Base-by-base conservation (phyloP, 1,140 invertebrate genomes). In the Neomicropteryx cornuta region DNA sequence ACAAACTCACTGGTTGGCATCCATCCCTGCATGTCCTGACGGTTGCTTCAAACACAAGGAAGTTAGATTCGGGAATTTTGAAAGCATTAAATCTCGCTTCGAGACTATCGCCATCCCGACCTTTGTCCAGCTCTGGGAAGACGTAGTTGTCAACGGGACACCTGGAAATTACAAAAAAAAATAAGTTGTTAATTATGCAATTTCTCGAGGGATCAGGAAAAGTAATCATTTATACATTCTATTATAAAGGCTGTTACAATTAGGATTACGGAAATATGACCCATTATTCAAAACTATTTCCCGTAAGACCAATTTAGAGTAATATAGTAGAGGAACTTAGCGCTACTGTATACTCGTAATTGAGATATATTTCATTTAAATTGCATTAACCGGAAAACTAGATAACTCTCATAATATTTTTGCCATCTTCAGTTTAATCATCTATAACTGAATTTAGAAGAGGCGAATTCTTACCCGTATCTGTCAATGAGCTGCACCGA, bases 11-110 rank as follows among this genome's bases (percentile, higher is more conserved):
- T 22, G 89, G 87, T 56, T 89, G 85, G 59, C 89, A 93, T 1
- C 87, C 87, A 41, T 89, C 85, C 30, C 87, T 65, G 49, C 89
- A 93, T 0, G 87, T 89, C 40, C 83, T 69, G 0, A 94, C 88
- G 1, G 84, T 93, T 1, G 90, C 90, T 65, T 94, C 88, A 54
- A 94, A 94, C 1, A 94, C 87, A 32, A 94, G 57, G 66, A 91
- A 91, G 57, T 93, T 93, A 0, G 89, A 92, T 68, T 93, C 88
- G 0, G 90, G 90, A 49, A 94, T 91, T 64, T 94, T 94, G 49
- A 93, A 94, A 2, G 90, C 90, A 62, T 92, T 91, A 54, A 94
- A 94, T 46, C 87, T 72, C 0, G 88, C 87, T 66, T 92, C 88
- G 5, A 93, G 63, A 6, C 85, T 89, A 49, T 91, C 87, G 0